phyloP scores from a whole-genome alignment of 1,140 invertebrate genomes.

The Tetramorium parvispinum region DNA sequence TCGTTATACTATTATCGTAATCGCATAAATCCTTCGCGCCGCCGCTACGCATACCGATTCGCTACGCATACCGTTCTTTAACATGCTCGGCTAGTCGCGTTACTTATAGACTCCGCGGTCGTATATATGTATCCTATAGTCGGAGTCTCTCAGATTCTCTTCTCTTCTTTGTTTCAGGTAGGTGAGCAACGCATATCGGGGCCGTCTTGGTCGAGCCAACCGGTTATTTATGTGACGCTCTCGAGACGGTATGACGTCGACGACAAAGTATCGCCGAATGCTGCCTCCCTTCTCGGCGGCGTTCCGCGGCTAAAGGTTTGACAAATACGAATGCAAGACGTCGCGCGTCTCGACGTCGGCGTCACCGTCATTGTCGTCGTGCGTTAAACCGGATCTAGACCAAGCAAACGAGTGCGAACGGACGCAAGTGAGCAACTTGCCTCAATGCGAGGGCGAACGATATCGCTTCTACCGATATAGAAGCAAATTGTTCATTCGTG shows the following conservation, averaged over 20 bases:
- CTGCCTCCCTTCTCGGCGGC: background rate
- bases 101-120: constrained; percentile 45
- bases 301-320: constrained; percentile 41
- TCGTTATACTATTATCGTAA: constrained; percentile 25
- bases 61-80: too few relatives aligned
- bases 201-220: constrained; percentile 26
- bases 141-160: constrained; percentile 39
- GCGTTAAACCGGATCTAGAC: constrained; percentile 62
- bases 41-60: constrained; percentile 40
- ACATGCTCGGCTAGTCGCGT: constrained; percentile 46
- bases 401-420: background rate
- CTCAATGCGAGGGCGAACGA: background rate
- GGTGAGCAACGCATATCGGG: constrained; percentile 55
- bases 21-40: constrained; percentile 43
- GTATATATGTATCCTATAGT: constrained; percentile 19
- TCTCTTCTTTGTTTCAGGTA: constrained; percentile 66
- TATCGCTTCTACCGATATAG: too few relatives aligned
- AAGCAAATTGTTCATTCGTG: background rate
- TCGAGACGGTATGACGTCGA: constrained; percentile 59
- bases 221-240: constrained; percentile 62
- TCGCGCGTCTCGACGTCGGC: constrained; percentile 17
- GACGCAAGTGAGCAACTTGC: background rate
- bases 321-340: constrained; percentile 61
- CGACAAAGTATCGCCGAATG: constrained; percentile 58
- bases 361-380: constrained; percentile 44